phyloP scores from a whole-genome alignment of 2,797 vertebrate genomes.

The Aplochiton taeniatus region DNA sequence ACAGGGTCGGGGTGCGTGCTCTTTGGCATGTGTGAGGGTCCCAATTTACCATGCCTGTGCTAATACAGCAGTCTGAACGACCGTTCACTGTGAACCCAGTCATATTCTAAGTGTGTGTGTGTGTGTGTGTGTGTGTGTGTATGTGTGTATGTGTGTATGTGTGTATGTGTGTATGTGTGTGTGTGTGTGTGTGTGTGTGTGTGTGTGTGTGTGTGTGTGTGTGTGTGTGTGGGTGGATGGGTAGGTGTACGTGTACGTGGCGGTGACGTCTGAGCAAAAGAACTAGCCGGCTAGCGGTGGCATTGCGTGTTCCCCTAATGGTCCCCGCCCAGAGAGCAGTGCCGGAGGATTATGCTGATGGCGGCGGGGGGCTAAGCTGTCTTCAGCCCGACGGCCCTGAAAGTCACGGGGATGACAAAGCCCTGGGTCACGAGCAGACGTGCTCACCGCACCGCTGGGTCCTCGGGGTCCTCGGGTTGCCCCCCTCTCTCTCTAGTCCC shows the following conservation, averaged over 20 bases:
- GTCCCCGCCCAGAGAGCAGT: constrained; percentile 30
- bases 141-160: too few species aligned
- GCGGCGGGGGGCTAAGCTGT: constrained; percentile 33
- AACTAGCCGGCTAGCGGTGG: constrained; percentile 32
- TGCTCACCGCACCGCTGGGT: not conserved
- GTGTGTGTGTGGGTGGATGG: constrained; percentile 11
- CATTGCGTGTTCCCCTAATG: constrained; percentile 28
- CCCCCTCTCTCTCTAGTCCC: too few species aligned
- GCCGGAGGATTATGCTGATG: constrained; percentile 43
- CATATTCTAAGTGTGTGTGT: constrained; percentile 18
- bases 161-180: too few species aligned
- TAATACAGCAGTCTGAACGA: not conserved
- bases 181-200: constrained; percentile 22
- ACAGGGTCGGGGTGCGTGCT: constrained; percentile 35
- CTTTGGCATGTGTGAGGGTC: not conserved
- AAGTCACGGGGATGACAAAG: constrained; percentile 27
- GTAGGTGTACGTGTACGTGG: too few species aligned
- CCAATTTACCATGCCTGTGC: not conserved
- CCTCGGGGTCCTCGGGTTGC: too few species aligned
- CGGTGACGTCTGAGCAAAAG: constrained; percentile 4
- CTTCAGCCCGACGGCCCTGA: constrained; percentile 24
- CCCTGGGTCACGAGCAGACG: not conserved
- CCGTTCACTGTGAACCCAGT: not conserved
- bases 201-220: constrained; percentile 22
- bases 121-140: constrained; percentile 21